Conservation (phyloP, 37 sponge, comb jelly and placozoan genomes). For the Spongia lamella region DNA sequence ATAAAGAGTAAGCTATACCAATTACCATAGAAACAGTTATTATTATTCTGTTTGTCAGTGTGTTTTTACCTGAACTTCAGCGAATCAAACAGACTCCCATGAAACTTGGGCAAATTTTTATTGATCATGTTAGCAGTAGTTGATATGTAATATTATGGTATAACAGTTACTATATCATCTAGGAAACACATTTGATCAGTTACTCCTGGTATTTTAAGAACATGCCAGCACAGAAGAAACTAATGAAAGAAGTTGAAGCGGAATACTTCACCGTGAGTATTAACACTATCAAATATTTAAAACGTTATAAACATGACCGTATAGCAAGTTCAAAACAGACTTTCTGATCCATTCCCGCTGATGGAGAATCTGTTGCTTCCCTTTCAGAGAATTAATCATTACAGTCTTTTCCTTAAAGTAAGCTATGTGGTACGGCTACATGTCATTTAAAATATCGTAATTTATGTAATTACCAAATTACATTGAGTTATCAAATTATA, state of each 20-base stretch:
- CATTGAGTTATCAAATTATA: not conserved
- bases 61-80: slow-evolving; percentile 54
- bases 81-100: slow-evolving; percentile 54
- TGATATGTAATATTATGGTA: not conserved
- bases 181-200: no score
- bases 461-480: no score
- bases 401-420: slow-evolving; percentile 75
- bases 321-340: slow-evolving; percentile 33
- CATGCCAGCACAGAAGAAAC: slow-evolving; percentile 65
- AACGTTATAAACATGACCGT: not conserved
- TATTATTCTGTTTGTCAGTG: no score
- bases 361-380: slow-evolving; percentile 67
- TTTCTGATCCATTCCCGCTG: slow-evolving; percentile 47
- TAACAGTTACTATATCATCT: no score
- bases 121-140: slow-evolving; percentile 47
- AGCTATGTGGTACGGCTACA: not conserved
- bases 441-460: not conserved
- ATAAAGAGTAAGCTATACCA: slow-evolving; percentile 64
- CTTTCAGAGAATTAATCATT: slow-evolving; percentile 71
- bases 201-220: slow-evolving; percentile 86
- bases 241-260: slow-evolving; percentile 60
- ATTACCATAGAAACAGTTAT: no score
- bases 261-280: slow-evolving; percentile 62
- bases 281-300: not conserved
- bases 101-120: slow-evolving; percentile 68